These are phyloP conservation scores for Catostylus mosaicus DNA, from an alignment of 30 jellyfish, hydroid and myxozoan genomes.

Conservation along the genomic window DNA sequence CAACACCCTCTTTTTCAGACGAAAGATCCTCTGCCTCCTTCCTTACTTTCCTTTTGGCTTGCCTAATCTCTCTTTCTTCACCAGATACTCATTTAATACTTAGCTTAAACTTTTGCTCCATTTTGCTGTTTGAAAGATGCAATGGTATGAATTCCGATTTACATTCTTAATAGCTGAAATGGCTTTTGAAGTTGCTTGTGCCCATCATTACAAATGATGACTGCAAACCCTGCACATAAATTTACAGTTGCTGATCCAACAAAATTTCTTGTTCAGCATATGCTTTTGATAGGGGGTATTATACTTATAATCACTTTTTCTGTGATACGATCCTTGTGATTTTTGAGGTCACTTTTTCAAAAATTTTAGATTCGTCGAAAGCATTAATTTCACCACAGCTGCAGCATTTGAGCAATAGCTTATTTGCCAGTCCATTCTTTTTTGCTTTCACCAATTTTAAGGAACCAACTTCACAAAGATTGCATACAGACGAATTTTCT, in stretches of 20 bases:
- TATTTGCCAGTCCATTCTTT: background rate
- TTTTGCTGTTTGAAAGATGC: background rate
- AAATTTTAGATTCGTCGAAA: background rate
- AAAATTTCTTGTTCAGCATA: background rate
- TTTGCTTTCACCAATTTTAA: background rate
- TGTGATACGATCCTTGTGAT: constrained; percentile 1
- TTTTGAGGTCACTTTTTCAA: background rate
- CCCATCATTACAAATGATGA: background rate
- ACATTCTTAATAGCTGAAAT: background rate
- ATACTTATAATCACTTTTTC: constrained; percentile 1
- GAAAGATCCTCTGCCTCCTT: constrained; percentile 5
- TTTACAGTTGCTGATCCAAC: background rate
- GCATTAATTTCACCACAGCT: background rate
- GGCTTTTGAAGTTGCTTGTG: background rate
- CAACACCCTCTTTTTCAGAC: background rate
- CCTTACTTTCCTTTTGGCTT: constrained; percentile 24
- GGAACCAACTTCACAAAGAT: background rate
- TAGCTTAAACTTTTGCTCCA: background rate
- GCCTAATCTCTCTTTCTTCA: constrained; percentile 14
- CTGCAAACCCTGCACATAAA: background rate
- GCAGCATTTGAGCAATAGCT: background rate
- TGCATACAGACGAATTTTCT: background rate
- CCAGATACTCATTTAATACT: constrained; percentile 5
- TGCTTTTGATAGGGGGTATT: background rate
- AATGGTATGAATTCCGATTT: background rate